A percentile compares a stretch with the other conserved stretches of the same genome.
Conservation (phyloP, 2,113 vertebrate genomes). For the Rafetus swinhoei region DNA sequence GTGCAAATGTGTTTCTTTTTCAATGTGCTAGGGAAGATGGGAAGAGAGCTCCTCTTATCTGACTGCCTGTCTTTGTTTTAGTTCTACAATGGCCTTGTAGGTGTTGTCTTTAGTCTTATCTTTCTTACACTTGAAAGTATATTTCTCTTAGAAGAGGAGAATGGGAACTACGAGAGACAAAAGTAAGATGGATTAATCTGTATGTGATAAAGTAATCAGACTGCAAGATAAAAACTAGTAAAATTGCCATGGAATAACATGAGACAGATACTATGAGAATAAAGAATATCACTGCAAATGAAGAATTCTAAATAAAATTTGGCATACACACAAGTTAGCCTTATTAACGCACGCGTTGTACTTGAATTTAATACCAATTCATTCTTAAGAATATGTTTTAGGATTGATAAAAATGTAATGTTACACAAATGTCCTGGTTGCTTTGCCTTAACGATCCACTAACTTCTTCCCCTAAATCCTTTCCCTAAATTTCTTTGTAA, state of each 20-base stretch:
- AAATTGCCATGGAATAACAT: conserved; percentile 8
- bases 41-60: conserved; percentile 7
- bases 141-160: neutral
- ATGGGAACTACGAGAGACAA: conserved; percentile 29
- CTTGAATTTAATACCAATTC: neutral
- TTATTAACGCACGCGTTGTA: neutral
- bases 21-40: neutral
- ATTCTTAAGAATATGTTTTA: neutral
- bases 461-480: neutral
- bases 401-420: neutral
- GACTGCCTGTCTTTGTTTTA: neutral
- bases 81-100: neutral
- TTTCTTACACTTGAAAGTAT: conserved; percentile 1
- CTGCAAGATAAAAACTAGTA: conserved; percentile 26
- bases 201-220: conserved; percentile 31
- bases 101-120: neutral
- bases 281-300: neutral
- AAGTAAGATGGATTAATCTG: conserved; percentile 35
- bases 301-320: conserved; percentile 26
- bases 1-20: neutral
- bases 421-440: neutral
- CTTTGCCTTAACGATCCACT: accelerated
- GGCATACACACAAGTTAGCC: neutral
- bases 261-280: neutral
- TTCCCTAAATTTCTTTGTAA: neutral